Conservation (phyloP, 2,113 vertebrate genomes). For the Clarias gariepinus region DNA sequence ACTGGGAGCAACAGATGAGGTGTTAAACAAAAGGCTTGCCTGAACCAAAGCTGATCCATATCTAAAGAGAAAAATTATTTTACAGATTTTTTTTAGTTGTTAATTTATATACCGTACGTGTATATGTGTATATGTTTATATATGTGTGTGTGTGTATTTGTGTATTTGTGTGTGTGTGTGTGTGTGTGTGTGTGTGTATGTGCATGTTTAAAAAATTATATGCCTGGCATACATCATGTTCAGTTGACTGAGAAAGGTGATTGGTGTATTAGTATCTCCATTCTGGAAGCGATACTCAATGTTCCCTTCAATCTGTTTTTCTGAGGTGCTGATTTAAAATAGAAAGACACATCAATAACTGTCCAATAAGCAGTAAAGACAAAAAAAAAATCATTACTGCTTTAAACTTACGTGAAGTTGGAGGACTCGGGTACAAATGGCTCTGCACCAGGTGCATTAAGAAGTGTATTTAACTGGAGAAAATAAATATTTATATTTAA, state of each 20-base stretch:
- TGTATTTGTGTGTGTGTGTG: too few relatives aligned
- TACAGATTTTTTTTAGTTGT: too few relatives aligned
- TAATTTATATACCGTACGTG: too few relatives aligned
- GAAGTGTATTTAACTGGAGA: not conserved
- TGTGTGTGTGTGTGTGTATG: too few relatives aligned
- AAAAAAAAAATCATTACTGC: not conserved
- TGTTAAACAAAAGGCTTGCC: not conserved
- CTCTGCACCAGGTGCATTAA: not conserved
- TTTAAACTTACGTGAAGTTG: slow-evolving; percentile 4
- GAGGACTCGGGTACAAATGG: not conserved
- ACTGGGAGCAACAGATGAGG: not conserved
- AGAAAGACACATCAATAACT: not conserved
- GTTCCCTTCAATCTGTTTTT: not conserved
- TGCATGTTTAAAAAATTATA: too few relatives aligned
- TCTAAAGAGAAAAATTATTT: not conserved
- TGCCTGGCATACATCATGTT: not conserved
- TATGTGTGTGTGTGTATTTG: too few relatives aligned
- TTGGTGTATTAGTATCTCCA: not conserved
- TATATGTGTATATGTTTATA: too few relatives aligned
- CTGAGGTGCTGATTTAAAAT: not conserved
- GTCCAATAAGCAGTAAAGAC: not conserved
- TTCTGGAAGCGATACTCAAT: slow-evolving; percentile 8
- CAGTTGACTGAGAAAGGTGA: not conserved
- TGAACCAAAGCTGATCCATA: slow-evolving; percentile 32
- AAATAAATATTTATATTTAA: not conserved